Percentiles rank a stretch among this genome's conserved stretches.
Evolutionary conservation across 2,888 invertebrate genomes (phyloP).

Genomic region (Spisula solida): DNA sequence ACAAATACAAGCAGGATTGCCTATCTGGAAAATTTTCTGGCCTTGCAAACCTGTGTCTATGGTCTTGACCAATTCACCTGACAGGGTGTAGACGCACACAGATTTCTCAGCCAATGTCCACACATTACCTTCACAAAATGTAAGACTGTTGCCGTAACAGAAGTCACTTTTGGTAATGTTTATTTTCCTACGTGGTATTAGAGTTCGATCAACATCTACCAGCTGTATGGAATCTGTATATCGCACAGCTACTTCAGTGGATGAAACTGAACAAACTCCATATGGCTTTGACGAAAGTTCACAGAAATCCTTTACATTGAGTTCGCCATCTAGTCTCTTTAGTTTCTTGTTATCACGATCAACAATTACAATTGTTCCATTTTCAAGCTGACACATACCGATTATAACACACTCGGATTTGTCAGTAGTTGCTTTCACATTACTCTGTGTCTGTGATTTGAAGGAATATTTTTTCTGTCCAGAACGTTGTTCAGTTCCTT

Average conservation of each 20-base stretch:
- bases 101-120: neutral
- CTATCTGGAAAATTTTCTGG: too few species aligned
- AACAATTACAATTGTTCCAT: neutral
- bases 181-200: neutral
- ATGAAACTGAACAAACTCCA: neutral
- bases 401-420: neutral
- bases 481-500: neutral
- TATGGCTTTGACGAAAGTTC: neutral
- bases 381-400: neutral
- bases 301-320: neutral
- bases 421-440: neutral
- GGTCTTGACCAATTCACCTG: neutral
- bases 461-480: neutral
- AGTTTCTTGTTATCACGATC: neutral
- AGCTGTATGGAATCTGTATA: neutral
- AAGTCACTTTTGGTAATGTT: neutral
- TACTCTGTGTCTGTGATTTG: neutral
- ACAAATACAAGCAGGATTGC: neutral
- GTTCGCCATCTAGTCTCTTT: neutral
- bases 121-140: neutral
- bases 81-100: neutral
- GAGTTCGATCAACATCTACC: neutral
- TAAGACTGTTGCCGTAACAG: neutral
- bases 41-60: neutral
- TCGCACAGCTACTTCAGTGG: neutral